phyloP scores from a whole-genome alignment of 2,113 vertebrate genomes.

The Procavia capensis region DNA sequence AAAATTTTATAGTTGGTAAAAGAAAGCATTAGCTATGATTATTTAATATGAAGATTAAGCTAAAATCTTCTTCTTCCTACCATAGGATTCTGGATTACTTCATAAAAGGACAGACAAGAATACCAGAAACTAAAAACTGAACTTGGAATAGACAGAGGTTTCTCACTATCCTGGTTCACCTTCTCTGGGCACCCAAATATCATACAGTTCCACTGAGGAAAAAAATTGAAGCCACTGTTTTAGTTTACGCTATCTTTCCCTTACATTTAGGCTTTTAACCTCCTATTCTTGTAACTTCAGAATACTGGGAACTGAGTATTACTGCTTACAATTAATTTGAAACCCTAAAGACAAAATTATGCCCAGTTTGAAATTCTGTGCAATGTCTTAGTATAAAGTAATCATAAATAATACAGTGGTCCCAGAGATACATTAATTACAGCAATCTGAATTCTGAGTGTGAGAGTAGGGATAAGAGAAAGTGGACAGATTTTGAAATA shows the following conservation, averaged over 20 bases:
- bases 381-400: neutral
- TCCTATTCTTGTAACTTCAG: slow-evolving; percentile 47
- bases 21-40: slow-evolving; percentile 15
- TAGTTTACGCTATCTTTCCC: neutral
- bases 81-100: slow-evolving; percentile 43
- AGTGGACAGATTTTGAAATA: slow-evolving; percentile 30
- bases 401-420: slow-evolving; percentile 17
- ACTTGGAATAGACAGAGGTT: slow-evolving; percentile 6
- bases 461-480: neutral
- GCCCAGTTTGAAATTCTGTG: neutral
- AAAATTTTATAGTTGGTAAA: neutral
- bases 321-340: slow-evolving; percentile 42
- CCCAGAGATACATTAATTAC: neutral
- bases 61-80: neutral
- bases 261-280: neutral
- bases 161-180: slow-evolving; percentile 8
- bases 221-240: slow-evolving; percentile 1
- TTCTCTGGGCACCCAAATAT: slow-evolving; percentile 9
- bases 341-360: slow-evolving; percentile 46
- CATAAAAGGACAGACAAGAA: slow-evolving; percentile 15
- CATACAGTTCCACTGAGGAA: neutral
- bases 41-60: slow-evolving; percentile 29
- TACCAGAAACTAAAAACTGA: slow-evolving; percentile 28
- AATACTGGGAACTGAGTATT: slow-evolving; percentile 27
- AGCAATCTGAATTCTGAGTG: neutral